These are phyloP conservation scores for Antheraea assamensis DNA, from an alignment of 2,888 invertebrate species.

Conservation along the genomic window DNA sequence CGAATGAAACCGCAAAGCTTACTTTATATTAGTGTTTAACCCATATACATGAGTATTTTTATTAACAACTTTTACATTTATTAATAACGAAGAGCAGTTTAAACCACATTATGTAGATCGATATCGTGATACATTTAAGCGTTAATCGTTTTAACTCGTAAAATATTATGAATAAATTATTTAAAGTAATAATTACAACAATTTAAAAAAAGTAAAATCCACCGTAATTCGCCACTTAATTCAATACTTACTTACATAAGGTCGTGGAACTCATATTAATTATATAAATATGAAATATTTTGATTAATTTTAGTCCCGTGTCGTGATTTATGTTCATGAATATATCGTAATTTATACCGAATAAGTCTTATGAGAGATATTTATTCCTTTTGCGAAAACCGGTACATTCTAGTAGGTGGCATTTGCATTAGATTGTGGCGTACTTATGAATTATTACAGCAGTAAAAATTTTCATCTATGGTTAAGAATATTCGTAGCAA, in stretches of 20 bases:
- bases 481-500: neutral
- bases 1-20: too few species aligned
- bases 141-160: neutral
- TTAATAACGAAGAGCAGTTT: too few species aligned
- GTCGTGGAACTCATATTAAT: neutral
- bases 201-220: neutral
- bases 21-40: too few species aligned
- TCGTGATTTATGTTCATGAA: constrained; percentile 2
- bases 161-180: neutral
- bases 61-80: too few species aligned
- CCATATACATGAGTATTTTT: too few species aligned
- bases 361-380: neutral
- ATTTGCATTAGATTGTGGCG: neutral
- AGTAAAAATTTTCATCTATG: neutral
- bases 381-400: neutral
- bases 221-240: neutral
- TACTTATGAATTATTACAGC: neutral
- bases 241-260: neutral
- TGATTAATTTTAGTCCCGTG: neutral
- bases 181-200: neutral
- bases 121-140: too few species aligned
- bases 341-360: neutral
- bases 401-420: neutral
- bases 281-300: neutral
- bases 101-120: too few species aligned